phyloP scores from a whole-genome alignment of 1,140 invertebrate species.

The Plutomurus gul region DNA sequence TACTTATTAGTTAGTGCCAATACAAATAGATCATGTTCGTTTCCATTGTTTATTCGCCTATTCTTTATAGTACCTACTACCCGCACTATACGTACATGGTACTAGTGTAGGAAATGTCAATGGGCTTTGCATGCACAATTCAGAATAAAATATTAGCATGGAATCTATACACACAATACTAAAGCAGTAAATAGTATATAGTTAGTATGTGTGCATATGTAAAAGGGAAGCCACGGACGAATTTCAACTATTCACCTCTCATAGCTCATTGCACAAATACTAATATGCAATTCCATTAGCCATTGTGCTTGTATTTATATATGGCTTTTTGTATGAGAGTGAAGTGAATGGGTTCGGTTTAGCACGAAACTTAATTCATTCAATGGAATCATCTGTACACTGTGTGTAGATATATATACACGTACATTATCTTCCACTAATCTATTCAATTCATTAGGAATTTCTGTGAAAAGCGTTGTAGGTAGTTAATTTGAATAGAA shows the following conservation, averaged over 20 bases:
- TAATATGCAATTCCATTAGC: too few species aligned
- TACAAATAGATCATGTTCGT: neutral
- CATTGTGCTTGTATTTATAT: too few species aligned
- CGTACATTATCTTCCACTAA: neutral
- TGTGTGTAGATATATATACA: neutral
- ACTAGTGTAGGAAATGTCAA: too few species aligned
- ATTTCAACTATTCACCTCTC: too few species aligned
- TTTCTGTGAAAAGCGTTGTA: neutral
- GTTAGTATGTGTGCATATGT: neutral
- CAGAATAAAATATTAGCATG: neutral
- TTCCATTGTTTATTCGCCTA: neutral
- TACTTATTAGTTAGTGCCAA: too few species aligned
- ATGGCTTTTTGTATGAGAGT: neutral
- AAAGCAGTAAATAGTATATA: neutral
- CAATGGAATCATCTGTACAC: neutral
- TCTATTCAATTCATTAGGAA: neutral
- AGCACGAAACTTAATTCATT: neutral
- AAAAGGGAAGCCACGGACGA: too few species aligned
- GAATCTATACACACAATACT: neutral
- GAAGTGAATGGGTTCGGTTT: neutral
- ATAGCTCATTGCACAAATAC: too few species aligned
- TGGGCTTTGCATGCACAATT: neutral
- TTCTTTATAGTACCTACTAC: neutral
- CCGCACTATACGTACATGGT: neutral
- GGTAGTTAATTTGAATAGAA: neutral